phyloP scores from a whole-genome alignment of 2,113 vertebrate genomes.

The Nymphicus hollandicus region DNA sequence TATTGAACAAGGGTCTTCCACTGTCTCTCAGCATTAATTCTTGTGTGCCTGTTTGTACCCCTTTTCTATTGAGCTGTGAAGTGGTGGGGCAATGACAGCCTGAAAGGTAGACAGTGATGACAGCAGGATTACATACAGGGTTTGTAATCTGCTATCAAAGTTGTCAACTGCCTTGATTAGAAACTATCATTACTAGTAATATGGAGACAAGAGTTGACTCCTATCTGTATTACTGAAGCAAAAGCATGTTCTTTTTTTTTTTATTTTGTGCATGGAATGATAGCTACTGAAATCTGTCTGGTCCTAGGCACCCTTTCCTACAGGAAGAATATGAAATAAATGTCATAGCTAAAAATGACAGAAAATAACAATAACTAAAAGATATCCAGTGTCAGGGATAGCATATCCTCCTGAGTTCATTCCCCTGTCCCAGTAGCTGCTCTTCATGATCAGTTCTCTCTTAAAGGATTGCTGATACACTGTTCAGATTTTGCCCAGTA shows the following conservation, averaged over 20 bases:
- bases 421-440: neutral
- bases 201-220: neutral
- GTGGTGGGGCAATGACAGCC: neutral
- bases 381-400: neutral
- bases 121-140: neutral
- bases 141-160: neutral
- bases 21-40: neutral
- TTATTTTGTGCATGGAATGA: neutral
- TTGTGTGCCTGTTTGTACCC: neutral
- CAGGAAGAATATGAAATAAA: neutral
- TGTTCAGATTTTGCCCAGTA: neutral
- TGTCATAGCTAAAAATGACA: neutral
- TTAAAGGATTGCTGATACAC: neutral
- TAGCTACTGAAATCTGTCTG: neutral
- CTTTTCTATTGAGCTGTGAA: neutral
- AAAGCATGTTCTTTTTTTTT: neutral
- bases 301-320: neutral
- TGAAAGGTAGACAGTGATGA: neutral
- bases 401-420: neutral
- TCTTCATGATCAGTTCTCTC: neutral
- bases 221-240: neutral
- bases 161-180: neutral
- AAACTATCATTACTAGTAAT: neutral
- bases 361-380: neutral
- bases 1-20: neutral